Percentiles rank a stretch among this genome's conserved stretches.
Evolutionary conservation across 2,113 vertebrate genomes (phyloP).

Genomic region (Glareola pratincola): DNA sequence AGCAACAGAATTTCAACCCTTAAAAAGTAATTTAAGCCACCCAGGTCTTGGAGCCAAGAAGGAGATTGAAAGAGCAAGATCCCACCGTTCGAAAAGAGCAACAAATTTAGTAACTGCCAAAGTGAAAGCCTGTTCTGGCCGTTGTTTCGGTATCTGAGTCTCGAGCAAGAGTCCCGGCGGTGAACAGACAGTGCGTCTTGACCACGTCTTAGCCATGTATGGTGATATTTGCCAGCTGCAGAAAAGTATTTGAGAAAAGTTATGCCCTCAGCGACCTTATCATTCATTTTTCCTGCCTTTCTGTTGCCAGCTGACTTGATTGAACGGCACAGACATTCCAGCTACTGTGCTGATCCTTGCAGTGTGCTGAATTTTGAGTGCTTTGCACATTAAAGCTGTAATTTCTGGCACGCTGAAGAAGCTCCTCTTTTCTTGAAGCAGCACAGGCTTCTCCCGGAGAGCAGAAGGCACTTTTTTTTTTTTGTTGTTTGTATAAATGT

Average conservation of each 20-base stretch:
- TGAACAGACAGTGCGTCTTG: neutral
- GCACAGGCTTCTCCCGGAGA: neutral
- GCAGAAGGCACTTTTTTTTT: neutral
- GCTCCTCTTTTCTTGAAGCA: neutral
- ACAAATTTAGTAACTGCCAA: neutral
- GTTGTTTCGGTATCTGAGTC: neutral
- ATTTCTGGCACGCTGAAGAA: neutral
- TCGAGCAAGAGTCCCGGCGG: neutral
- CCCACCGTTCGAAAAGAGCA: neutral
- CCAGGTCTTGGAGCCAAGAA: neutral
- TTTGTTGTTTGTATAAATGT: neutral
- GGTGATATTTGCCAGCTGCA: constrained; percentile 27
- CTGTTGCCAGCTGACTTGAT: neutral
- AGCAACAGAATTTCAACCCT: neutral
- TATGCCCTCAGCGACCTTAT: neutral
- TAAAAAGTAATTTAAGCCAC: neutral
- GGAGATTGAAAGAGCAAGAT: neutral
- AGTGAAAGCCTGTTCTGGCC: neutral
- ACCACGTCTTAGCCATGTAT: neutral
- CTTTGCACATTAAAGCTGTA: neutral
- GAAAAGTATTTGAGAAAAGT: constrained; percentile 14
- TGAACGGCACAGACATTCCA: neutral
- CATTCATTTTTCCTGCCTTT: neutral
- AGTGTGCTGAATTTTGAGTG: neutral
- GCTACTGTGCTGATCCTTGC: neutral